Percentiles rank a stretch among this genome's conserved stretches.
Evolutionary conservation across 1,140 invertebrate genomes (phyloP).

Genomic region (Piezodorus guildinii): DNA sequence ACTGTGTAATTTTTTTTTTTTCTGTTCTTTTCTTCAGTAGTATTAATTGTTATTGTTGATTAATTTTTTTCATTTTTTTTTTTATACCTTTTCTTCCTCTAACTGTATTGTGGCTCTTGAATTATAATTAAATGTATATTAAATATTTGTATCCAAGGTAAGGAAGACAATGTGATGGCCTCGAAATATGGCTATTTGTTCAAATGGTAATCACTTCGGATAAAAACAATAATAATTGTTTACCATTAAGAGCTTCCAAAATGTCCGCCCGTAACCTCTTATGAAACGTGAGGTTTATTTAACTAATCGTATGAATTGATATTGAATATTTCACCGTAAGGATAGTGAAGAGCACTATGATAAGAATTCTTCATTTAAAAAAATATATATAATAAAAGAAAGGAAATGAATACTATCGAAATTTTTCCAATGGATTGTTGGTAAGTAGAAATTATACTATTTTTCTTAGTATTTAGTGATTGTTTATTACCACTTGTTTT

Average conservation of each 20-base stretch:
- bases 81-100: neutral
- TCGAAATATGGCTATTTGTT: neutral
- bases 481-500: neutral
- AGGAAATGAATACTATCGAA: neutral
- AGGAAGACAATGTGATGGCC: constrained; percentile 13
- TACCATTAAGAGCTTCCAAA: constrained; percentile 7
- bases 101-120: neutral
- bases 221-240: neutral
- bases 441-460: neutral
- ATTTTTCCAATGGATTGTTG: neutral
- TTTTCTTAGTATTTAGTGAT: neutral
- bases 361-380: neutral
- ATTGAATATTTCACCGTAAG: neutral
- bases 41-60: neutral
- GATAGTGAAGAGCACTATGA: neutral
- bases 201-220: neutral
- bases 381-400: neutral
- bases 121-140: constrained; percentile 15
- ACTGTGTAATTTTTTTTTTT: too few species aligned
- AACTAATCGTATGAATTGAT: neutral
- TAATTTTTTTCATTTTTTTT: constrained; percentile 5
- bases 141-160: constrained; percentile 23
- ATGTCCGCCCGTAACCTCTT: neutral
- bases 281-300: neutral
- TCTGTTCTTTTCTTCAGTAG: too few species aligned